These are phyloP conservation scores for Stictonetta naevosa DNA, from an alignment of 2,113 vertebrate genomes.

Conservation along the genomic window DNA sequence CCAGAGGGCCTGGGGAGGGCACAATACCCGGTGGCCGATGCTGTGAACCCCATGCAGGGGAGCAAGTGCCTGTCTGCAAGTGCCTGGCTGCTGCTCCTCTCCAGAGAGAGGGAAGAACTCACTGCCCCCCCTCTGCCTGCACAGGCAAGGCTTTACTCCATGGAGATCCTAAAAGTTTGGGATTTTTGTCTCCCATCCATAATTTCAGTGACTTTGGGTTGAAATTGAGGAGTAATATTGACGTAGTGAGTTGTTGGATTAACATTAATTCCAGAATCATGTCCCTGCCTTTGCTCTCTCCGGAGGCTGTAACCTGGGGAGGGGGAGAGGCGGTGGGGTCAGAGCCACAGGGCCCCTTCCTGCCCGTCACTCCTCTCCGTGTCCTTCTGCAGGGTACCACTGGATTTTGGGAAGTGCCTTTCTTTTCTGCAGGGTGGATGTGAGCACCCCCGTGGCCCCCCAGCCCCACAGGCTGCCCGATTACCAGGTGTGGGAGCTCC, in stretches of 20 bases:
- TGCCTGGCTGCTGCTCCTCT: neutral
- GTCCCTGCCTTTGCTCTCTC: neutral
- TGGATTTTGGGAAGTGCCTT: conserved; percentile 51
- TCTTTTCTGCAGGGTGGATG: neutral
- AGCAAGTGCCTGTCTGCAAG: neutral
- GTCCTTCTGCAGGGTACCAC: neutral
- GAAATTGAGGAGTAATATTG: neutral
- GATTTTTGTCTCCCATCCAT: neutral
- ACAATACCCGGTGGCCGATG: accelerated
- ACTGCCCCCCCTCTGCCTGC: neutral
- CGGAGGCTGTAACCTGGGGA: no score
- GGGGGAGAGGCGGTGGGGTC: neutral
- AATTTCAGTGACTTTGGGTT: neutral
- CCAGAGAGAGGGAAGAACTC: neutral
- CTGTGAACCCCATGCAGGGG: neutral
- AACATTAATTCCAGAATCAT: neutral
- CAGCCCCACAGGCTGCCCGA: accelerated
- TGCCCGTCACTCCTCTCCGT: accelerated
- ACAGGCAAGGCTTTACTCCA: neutral
- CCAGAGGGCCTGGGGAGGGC: neutral
- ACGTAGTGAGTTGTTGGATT: neutral
- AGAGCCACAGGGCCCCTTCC: neutral
- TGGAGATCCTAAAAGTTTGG: neutral
- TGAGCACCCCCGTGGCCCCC: neutral
- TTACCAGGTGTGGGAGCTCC: neutral